Evolutionary conservation across 2,797 vertebrate genomes (phyloP), one percentile per base, ranked within the genome.

Genomic region (Poecile montanus): DNA sequence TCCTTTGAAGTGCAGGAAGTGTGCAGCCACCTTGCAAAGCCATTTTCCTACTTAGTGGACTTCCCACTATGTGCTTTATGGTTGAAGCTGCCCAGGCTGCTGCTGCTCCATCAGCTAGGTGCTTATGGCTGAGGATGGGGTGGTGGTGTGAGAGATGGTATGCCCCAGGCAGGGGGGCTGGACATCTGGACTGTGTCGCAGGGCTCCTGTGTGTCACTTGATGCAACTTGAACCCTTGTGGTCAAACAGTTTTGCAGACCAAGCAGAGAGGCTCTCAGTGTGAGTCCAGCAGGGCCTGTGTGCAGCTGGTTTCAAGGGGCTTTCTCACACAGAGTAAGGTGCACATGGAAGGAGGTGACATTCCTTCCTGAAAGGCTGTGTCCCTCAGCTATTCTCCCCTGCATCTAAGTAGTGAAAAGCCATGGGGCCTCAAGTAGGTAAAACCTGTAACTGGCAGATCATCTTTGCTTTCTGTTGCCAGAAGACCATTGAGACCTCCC

Each of bases 321-420:
- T 66, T 82, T 54, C 26, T 54, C 23, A 12, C 2, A 5, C 4
- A 16, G 47, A 65, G 8, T 29, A 30, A 60, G 47, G 22, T 48
- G 29, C 6, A 19, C 3, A 0, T 25, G 38, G 29, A 72, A 13
- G 27, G 45, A 77, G n/a, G 21, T 47, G 30, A 44, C 0, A 1
- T 5, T 2, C 18, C 15, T 62, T 73, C 42, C 30, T 60, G 16
- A 54, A 63, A 68, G 16, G 21, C 62, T 85, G 4, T 0, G 4
- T 7, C 19, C 8, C 16, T 73, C 47, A 32, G 30, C 27, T 7
- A 2, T 57, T 70, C 65, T 58, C 18, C 11, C 5, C 54, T 76
- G 18, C 0, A 2, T 22, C 15, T n/a, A 63, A 71, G 36, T 4
- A 26, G 19, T 29, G 36, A 74, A 45, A 89, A 81, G 38, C 15